Base-by-base conservation (phyloP, 1,140 invertebrate species). In the Holcopasites calliopsidis region DNA sequence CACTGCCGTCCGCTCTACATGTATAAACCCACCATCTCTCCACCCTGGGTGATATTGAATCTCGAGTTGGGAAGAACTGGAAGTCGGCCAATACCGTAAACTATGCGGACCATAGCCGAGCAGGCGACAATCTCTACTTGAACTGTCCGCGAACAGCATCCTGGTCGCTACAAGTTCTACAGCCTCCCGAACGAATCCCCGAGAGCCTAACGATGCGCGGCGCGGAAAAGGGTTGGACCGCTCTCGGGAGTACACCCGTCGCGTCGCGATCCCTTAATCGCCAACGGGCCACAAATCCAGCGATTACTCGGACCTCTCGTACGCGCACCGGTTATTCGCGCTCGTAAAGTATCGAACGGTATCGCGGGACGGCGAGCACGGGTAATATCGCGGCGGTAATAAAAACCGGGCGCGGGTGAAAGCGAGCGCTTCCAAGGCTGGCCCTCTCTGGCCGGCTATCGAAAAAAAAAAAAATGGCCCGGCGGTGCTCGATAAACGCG, bases 41-140 rank as follows among this genome's bases (percentile, higher is more conserved):
- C 16, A 11, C 3, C 40, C 8, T 13, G 2, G 8, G 28, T 26
- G 60, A 73, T 73, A 73, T 73, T 65, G 70, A 73, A 73, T 73
- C 60, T 38, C 18, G 57, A 11, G 13, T 47, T 52, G 49, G 70
- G 60, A 73, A 73, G 70, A 65, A 44, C 70, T 73, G 70, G 70
- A 73, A 73, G 70, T 65, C 60, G 16, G 70, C 70, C 70, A 73
- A 73, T 65, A 64, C n/a, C 38, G 70, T 55, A 33, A 73, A 65
- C 70, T 73, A 73, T 64, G 60, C 70, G 49, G n/a, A n/a, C n/a
- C 49, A 23, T 40, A 49, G 16, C 2, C 35, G 42, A 64, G 58
- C n/a, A 40, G 28, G 49, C 35, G 18, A 16, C 1, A 5, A 44
- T 54, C 70, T 64, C 70, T 65, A 65, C 60, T 73, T 65, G 64